Evolutionary conservation across 2,113 vertebrate genomes (phyloP).

Genomic region (Oceanites oceanicus): DNA sequence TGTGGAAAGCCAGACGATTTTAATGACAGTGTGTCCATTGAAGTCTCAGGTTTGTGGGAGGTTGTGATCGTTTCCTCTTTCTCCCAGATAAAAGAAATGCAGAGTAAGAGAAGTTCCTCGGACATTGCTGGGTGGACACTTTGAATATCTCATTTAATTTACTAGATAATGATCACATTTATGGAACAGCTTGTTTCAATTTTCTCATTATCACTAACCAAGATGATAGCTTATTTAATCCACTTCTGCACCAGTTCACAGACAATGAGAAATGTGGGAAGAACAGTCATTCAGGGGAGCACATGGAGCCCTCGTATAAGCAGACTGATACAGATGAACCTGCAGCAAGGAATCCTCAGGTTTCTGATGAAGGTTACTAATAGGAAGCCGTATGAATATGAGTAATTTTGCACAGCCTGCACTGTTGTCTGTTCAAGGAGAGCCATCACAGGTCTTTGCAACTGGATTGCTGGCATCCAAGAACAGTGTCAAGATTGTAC

Average conservation of each 20-base stretch:
- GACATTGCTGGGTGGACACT: conserved; percentile 20
- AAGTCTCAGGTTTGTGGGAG: not conserved
- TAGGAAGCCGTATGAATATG: not conserved
- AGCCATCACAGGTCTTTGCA: not conserved
- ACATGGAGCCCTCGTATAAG: accelerated
- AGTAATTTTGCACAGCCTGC: not conserved
- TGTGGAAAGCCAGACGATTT: not conserved
- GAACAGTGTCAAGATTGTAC: not conserved
- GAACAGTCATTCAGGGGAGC: not conserved
- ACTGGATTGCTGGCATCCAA: not conserved
- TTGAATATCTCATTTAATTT: conserved; percentile 59
- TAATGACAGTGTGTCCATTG: not conserved
- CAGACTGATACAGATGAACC: not conserved
- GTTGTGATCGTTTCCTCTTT: conserved; percentile 14
- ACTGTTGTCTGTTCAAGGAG: not conserved
- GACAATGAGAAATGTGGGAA: conserved; percentile 26
- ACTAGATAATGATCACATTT: conserved; percentile 52
- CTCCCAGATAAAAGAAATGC: conserved; percentile 9
- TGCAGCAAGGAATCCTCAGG: not conserved
- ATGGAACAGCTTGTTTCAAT: conserved; percentile 53
- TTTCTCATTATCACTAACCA: conserved; percentile 38
- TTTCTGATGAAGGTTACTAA: not conserved
- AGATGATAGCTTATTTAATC: conserved; percentile 51
- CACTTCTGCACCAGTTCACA: conserved; percentile 30
- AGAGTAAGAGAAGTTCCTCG: conserved; percentile 2